phyloP scores from a whole-genome alignment of 2,113 vertebrate species.

The Otus sunia region DNA sequence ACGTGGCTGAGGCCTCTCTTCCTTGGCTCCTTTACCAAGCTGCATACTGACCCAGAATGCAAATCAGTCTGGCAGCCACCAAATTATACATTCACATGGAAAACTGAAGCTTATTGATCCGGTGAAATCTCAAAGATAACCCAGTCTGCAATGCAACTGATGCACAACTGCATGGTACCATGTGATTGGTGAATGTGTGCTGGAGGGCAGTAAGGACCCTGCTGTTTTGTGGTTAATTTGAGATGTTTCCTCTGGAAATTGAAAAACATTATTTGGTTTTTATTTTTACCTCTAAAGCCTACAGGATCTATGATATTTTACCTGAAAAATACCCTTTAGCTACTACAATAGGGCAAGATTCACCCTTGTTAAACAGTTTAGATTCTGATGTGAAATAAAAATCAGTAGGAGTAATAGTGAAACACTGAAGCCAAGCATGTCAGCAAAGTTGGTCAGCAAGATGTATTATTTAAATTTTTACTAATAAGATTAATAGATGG shows the following conservation, averaged over 20 bases:
- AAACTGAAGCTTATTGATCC: background rate
- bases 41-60: background rate
- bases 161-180: background rate
- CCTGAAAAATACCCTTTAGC: background rate
- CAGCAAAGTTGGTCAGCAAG: background rate
- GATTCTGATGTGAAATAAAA: background rate
- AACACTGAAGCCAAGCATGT: background rate
- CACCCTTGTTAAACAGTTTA: background rate
- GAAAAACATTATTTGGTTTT: background rate
- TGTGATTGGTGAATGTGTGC: background rate
- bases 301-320: background rate
- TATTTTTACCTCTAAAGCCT: background rate
- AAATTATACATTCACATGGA: background rate
- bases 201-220: background rate
- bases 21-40: background rate
- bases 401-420: background rate
- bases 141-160: background rate
- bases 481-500: background rate
- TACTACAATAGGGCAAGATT: background rate
- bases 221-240: background rate
- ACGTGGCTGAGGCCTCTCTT: background rate
- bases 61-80: background rate
- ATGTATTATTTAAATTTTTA: background rate
- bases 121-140: background rate
- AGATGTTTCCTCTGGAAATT: background rate